Evolutionary conservation across 2,888 invertebrate species (phyloP).

Genomic region (Callinectes sapidus): DNA sequence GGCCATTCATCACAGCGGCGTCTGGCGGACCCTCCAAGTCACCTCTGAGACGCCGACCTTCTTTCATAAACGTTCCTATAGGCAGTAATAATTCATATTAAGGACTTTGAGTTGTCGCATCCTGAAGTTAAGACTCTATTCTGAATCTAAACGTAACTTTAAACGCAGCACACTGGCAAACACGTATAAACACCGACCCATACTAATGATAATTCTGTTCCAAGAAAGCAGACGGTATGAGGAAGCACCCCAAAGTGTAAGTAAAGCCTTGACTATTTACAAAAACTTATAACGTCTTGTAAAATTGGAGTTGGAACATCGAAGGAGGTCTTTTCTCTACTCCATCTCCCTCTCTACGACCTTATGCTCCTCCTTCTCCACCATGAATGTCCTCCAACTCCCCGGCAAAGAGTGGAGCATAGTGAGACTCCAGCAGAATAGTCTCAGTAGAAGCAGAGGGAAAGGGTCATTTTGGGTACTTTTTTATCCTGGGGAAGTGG

Average conservation of each 20-base stretch:
- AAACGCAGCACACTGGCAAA: background rate
- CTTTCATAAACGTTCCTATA: conserved; percentile 11
- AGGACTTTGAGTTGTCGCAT: background rate
- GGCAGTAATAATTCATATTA: conserved; percentile 4
- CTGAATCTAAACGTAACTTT: background rate
- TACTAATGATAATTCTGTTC: background rate
- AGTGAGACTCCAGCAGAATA: conserved; percentile 8
- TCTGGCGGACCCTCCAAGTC: background rate
- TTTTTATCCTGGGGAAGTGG: background rate
- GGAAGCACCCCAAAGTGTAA: background rate
- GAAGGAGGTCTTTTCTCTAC: conserved; percentile 5
- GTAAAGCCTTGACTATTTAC: background rate
- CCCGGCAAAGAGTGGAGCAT: background rate
- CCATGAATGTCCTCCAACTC: background rate
- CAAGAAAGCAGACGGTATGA: background rate
- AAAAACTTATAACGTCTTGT: conserved; percentile 3
- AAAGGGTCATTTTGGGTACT: conserved; percentile 4
- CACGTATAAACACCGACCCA: background rate
- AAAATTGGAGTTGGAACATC: conserved; percentile 17
- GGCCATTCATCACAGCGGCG: conserved; percentile 3
- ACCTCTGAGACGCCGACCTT: conserved; percentile 24
- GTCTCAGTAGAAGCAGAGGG: background rate
- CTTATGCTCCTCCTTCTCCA: conserved; percentile 11
- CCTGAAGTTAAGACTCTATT: background rate
- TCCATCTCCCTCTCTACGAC: conserved; percentile 29